Conservation (phyloP, 1,140 invertebrate species). For the Drosophila truncata region DNA sequence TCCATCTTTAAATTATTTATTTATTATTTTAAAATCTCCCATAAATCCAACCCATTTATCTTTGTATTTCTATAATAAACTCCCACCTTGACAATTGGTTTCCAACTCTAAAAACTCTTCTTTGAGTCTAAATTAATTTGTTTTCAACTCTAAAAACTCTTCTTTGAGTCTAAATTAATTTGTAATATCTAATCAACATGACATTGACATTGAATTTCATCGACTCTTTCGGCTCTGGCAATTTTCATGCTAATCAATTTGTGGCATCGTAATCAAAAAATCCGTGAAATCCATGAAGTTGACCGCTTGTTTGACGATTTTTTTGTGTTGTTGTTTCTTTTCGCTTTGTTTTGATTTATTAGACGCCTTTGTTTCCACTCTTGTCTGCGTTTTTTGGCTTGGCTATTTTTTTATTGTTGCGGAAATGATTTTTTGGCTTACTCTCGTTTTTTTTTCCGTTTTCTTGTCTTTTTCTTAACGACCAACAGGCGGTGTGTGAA, state of each 20-base stretch:
- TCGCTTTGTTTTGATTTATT: conserved; percentile 46
- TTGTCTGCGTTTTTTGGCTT: neutral
- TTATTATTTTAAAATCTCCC: neutral
- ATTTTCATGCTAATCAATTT: conserved; percentile 61
- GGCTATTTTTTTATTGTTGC: conserved; percentile 58
- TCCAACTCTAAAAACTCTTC: neutral
- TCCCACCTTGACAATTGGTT: neutral
- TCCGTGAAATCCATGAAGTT: conserved; percentile 52
- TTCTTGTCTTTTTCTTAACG: neutral
- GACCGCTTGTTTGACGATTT: conserved; percentile 22
- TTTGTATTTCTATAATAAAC: neutral
- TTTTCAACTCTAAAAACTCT: neutral
- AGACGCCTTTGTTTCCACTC: conserved; percentile 32
- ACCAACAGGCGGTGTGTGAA: conserved; percentile 16
- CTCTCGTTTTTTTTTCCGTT: conserved; percentile 29
- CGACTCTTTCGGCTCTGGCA: conserved; percentile 22
- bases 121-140: neutral
- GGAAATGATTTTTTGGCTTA: conserved; percentile 59
- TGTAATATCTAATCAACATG: conserved; percentile 9
- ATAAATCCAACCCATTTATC: neutral
- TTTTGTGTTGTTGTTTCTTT: conserved; percentile 8
- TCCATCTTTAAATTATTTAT: no score
- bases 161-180: neutral
- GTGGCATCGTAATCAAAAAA: conserved; percentile 50
- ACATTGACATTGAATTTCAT: conserved; percentile 57